phyloP scores from a whole-genome alignment of 2,797 vertebrate species.

The Allobates femoralis region DNA sequence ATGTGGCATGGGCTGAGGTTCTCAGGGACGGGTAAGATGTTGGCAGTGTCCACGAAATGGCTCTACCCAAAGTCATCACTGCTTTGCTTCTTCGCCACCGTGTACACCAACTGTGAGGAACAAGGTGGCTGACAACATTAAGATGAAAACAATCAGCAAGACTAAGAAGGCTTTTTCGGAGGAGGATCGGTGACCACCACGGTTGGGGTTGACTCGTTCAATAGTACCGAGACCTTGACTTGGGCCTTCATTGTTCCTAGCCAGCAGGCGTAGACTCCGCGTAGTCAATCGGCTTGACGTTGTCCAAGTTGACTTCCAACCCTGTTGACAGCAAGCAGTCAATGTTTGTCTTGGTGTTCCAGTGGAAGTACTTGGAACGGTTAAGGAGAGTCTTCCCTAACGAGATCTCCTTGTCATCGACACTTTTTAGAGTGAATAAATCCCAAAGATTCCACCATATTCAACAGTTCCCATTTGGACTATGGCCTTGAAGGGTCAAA shows the following conservation, averaged over 20 bases:
- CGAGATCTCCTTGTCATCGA: too few species aligned
- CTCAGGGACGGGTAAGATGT: constrained; percentile 52
- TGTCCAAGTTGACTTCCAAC: neutral
- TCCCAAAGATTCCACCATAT: neutral
- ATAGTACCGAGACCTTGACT: constrained; percentile 22
- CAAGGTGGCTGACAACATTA: neutral
- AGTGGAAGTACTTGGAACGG: constrained; percentile 18
- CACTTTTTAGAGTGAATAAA: too few species aligned
- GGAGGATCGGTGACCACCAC: neutral
- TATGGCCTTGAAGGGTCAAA: neutral
- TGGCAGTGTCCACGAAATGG: constrained; percentile 56
- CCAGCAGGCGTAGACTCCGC: constrained; percentile 57
- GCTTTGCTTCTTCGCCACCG: constrained; percentile 16
- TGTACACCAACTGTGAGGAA: constrained; percentile 27
- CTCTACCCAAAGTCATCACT: constrained; percentile 40
- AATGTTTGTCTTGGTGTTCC: constrained; percentile 49
- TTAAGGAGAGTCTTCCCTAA: constrained; percentile 29
- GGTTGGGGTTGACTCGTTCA: too few species aligned
- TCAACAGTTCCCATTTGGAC: neutral
- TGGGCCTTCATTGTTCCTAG: constrained; percentile 57
- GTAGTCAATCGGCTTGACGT: constrained; percentile 18
- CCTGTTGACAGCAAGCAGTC: constrained; percentile 57
- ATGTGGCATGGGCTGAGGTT: constrained; percentile 57
- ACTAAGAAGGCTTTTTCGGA: neutral
- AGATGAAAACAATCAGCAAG: constrained; percentile 41